phyloP scores from a whole-genome alignment of 2,797 vertebrate species.

The Rhinella marina region DNA sequence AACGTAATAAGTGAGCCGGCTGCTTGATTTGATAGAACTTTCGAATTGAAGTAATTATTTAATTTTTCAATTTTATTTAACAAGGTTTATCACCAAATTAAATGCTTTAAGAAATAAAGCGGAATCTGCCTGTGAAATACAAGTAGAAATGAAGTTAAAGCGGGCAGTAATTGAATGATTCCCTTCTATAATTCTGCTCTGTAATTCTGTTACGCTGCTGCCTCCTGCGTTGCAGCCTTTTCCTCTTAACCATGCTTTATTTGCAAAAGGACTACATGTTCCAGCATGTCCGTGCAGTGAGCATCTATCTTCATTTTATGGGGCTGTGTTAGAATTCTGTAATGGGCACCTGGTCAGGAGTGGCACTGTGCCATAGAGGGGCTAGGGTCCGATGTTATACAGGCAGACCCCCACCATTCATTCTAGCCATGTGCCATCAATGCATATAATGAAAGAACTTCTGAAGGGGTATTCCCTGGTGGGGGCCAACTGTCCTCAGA shows the following conservation, averaged over 20 bases:
- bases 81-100: constrained; percentile 49
- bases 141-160: constrained; percentile 45
- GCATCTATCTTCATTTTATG: background rate
- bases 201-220: constrained; percentile 13
- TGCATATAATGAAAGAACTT: background rate
- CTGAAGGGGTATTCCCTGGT: background rate
- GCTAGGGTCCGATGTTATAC: too few species aligned
- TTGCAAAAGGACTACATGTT: background rate
- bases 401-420: background rate
- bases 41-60: constrained; percentile 39
- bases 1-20: constrained; percentile 15
- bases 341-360: background rate
- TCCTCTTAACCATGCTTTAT: background rate
- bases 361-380: background rate
- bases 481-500: too few species aligned
- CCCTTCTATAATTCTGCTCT: constrained; percentile 40
- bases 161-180: constrained; percentile 51
- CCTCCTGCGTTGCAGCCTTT: background rate
- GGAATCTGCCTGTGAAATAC: constrained; percentile 43
- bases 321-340: background rate
- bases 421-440: background rate
- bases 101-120: constrained; percentile 47
- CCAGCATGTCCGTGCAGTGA: background rate
- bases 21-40: constrained; percentile 38
- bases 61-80: constrained; percentile 44